A percentile compares a stretch with the other conserved stretches of the same genome.
Conservation (phyloP, 2,113 vertebrate species). For the Phyllopteryx taeniolatus region DNA sequence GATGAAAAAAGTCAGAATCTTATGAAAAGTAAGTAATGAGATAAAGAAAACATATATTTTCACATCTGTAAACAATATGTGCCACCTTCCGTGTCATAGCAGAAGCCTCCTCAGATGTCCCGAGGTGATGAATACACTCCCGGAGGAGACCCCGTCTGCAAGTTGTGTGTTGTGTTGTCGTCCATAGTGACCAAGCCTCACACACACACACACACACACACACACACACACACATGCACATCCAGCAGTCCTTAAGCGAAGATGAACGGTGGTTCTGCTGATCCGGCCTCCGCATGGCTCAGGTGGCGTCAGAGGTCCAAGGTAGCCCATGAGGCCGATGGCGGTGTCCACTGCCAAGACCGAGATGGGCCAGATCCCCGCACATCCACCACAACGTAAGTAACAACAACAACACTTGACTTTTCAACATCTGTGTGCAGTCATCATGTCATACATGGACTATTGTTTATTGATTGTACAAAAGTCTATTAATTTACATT, state of each 20-base stretch:
- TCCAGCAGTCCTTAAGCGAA: not conserved
- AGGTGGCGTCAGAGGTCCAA: constrained; percentile 49
- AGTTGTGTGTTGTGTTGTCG: constrained; percentile 50
- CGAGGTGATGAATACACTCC: constrained; percentile 40
- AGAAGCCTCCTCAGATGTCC: constrained; percentile 19
- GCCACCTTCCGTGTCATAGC: not conserved
- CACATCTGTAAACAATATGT: not conserved
- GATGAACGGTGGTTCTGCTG: not conserved
- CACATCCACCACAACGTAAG: not conserved
- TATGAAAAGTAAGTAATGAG: not conserved
- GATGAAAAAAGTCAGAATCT: not conserved
- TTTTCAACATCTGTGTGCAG: not conserved
- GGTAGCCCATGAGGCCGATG: constrained; percentile 20
- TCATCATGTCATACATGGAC: constrained; percentile 4
- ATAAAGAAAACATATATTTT: not conserved
- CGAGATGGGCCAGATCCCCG: not conserved
- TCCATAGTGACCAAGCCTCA: constrained; percentile 65
- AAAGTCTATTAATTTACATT: too few relatives aligned
- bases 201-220: too few relatives aligned
- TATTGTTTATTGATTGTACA: too few relatives aligned
- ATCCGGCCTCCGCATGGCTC: constrained; percentile 54
- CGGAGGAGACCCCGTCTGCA: constrained; percentile 19
- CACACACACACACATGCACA: constrained; percentile 29
- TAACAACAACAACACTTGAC: constrained; percentile 13
- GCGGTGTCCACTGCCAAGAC: constrained; percentile 32